phyloP scores from a whole-genome alignment of 37 sponge, comb jelly and placozoan genomes.

The Crambe crambe region DNA sequence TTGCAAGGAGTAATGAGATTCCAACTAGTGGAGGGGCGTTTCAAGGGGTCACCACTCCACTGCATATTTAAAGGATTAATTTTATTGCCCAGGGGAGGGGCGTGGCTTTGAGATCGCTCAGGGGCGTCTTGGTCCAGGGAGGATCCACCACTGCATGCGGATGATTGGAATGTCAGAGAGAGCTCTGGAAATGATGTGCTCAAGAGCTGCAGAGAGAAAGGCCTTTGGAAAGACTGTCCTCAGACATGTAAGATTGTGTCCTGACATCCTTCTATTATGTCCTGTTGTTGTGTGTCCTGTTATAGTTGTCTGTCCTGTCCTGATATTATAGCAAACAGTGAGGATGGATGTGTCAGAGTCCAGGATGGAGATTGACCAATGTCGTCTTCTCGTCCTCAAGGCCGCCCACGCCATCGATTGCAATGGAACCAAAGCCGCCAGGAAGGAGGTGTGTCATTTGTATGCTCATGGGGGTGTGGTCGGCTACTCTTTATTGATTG shows the following conservation, averaged over 20 bases:
- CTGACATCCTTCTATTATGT: neutral
- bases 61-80: too few species aligned
- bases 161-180: slow-evolving; percentile 87
- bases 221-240: slow-evolving; percentile 74
- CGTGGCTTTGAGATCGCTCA: slow-evolving; percentile 97
- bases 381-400: slow-evolving; percentile 75
- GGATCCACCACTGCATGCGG: slow-evolving; percentile 97
- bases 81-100: slow-evolving; percentile 73
- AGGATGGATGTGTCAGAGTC: slow-evolving; percentile 79
- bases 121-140: slow-evolving; percentile 90
- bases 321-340: slow-evolving; percentile 56
- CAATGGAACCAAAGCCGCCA: slow-evolving; percentile 65
- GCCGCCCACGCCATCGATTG: slow-evolving; percentile 84
- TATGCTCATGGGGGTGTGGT: too few species aligned
- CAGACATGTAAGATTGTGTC: slow-evolving; percentile 52
- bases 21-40: too few species aligned
- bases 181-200: slow-evolving; percentile 71
- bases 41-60: too few species aligned
- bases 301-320: neutral
- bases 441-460: slow-evolving; percentile 67
- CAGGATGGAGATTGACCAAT: slow-evolving; percentile 87
- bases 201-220: slow-evolving; percentile 54
- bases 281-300: neutral
- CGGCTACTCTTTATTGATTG: too few species aligned
- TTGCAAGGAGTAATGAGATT: too few species aligned